Base-by-base conservation (phyloP, 2,797 vertebrate genomes). In the Kryptolebias ocellatus region DNA sequence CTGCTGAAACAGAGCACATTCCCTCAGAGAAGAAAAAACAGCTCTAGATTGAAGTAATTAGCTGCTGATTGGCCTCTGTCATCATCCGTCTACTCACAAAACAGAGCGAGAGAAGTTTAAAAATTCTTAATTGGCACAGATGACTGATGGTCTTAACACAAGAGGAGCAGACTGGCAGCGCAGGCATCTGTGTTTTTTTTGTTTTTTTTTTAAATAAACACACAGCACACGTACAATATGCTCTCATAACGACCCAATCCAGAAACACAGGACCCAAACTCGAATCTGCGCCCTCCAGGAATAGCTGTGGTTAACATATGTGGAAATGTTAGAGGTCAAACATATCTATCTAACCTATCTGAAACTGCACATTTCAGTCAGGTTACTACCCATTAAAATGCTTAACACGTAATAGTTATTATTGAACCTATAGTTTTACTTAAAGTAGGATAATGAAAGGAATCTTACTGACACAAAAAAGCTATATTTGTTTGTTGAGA, bases 41-140 rank as follows among this genome's bases (percentile, higher is more conserved):
- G 79, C 68, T 80, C 64, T 47, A 60, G 57, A 75, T 69, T 78
- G 16, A 62, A 79, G 80, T 72, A 90, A 90, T 90, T 87, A 90
- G 81, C 76, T 54, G 58, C 73, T 71, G 83, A 88, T 53, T 87
- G 87, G 84, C 87, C 84, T 83, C 83, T 80, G 82, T 85, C 83
- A 84, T 83, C 76, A 31, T 81, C 78, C 77, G 64, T 85, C 75
- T 67, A 66, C 70, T 81, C 70, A 67, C 60, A 70, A 84, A 87
- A 79, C 72, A 79, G 75, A 83, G 53, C 1, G 51, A 81, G 71
- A 80, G 74, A 88, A 87, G 76, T 88, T 87, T 85, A 78, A 84
- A 86, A 51, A 88, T 74, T 88, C 79, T 79, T 91, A 90, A 91
- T 90, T 91, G 87, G 87, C 87, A 78, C 72, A 65, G 78, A 79